Percentiles rank a stretch among this genome's conserved stretches.
Evolutionary conservation across 2,797 vertebrate species (phyloP).

Genomic region (Perodicticus potto): DNA sequence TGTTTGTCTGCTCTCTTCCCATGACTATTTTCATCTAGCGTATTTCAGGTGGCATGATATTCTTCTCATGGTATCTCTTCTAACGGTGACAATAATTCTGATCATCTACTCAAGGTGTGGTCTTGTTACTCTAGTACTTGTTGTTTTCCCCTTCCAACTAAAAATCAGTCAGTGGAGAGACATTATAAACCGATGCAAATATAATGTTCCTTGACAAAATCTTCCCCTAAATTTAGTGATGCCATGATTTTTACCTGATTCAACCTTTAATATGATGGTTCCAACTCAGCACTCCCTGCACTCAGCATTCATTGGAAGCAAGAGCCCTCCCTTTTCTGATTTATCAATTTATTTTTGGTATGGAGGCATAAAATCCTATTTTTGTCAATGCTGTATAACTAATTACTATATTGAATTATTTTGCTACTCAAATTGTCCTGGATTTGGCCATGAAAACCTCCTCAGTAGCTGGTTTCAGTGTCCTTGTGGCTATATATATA

Average conservation of each 20-base stretch:
- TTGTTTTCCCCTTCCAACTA: neutral
- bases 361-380: neutral
- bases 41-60: neutral
- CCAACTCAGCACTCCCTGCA: neutral
- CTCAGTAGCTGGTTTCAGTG: neutral
- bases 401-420: neutral
- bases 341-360: neutral
- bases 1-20: neutral
- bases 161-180: neutral
- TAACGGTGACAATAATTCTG: neutral
- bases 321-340: neutral
- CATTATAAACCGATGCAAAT: neutral
- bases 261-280: neutral
- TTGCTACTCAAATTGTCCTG: neutral
- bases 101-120: neutral
- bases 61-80: neutral
- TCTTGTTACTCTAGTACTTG: neutral
- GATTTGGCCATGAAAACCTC: neutral
- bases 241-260: neutral
- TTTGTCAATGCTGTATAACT: neutral
- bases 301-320: neutral
- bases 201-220: neutral
- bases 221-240: neutral
- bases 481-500: neutral
- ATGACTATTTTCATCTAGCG: neutral